Percentiles rank a stretch among this genome's conserved stretches.
Evolutionary conservation across 2,113 vertebrate species (phyloP).

Genomic region (Craseonycteris thonglongyai): DNA sequence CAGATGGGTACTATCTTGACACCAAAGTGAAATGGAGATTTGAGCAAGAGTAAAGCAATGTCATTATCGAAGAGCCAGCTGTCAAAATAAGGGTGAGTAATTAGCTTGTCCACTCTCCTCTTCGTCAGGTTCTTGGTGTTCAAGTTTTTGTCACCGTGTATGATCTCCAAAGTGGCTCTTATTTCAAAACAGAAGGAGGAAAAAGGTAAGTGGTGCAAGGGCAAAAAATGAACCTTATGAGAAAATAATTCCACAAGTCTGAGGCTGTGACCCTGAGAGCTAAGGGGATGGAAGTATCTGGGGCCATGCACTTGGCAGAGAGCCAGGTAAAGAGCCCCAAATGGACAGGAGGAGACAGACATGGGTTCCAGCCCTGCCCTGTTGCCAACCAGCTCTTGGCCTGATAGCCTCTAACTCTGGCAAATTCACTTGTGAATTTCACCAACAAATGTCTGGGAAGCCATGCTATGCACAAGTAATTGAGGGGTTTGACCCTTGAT

Average conservation of each 20-base stretch:
- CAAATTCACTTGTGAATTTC: neutral
- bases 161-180: conserved; percentile 28
- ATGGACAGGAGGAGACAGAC: too few species aligned
- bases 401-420: neutral
- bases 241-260: neutral
- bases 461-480: too few species aligned
- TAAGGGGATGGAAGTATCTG: neutral
- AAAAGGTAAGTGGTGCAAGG: neutral
- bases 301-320: fast-evolving
- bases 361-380: neutral
- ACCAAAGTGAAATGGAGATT: conserved; percentile 4
- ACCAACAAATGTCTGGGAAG: neutral
- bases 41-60: conserved; percentile 65
- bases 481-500: neutral
- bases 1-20: conserved; percentile 12
- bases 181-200: neutral
- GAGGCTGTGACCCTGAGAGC: neutral
- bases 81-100: conserved; percentile 52
- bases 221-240: neutral
- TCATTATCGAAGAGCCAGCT: conserved; percentile 48
- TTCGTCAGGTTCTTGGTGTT: fast-evolving
- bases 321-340: neutral
- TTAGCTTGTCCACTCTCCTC: conserved; percentile 36
- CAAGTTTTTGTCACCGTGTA: neutral
- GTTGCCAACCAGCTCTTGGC: neutral